Percentiles rank a stretch among this genome's conserved stretches.
Evolutionary conservation across 2,888 invertebrate genomes (phyloP).

Genomic region (Odontomyia ornata): DNA sequence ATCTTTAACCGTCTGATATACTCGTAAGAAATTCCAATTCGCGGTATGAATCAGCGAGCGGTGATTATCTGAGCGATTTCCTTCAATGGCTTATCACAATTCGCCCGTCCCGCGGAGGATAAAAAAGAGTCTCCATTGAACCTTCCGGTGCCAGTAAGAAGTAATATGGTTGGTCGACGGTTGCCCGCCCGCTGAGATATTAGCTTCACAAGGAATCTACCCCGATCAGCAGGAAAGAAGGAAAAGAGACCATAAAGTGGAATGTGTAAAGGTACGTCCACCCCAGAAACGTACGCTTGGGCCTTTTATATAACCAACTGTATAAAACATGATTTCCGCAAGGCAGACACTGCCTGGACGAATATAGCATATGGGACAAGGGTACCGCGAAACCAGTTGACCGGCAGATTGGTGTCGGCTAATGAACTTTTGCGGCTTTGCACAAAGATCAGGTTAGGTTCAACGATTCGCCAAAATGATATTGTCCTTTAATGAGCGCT

Average conservation of each 20-base stretch:
- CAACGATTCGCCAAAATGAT: conserved; percentile 14
- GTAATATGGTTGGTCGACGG: not conserved
- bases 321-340: conserved; percentile 37
- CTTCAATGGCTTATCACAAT: conserved; percentile 2
- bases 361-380: not conserved
- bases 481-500: conserved; percentile 1
- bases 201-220: too few species aligned
- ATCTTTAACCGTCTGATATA: conserved; percentile 9
- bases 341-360: conserved; percentile 9
- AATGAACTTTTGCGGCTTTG: conserved; percentile 40
- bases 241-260: too few species aligned
- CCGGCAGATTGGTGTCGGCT: conserved; percentile 16
- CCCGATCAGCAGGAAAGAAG: too few species aligned
- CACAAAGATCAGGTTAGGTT: conserved; percentile 33
- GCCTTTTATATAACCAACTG: conserved; percentile 20
- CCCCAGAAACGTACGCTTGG: not conserved
- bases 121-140: not conserved
- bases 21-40: too few species aligned
- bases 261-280: conserved; percentile 23
- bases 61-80: not conserved
- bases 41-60: not conserved
- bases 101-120: not conserved
- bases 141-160: not conserved
- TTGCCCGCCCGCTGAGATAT: not conserved
- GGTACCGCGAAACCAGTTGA: conserved; percentile 2